These are phyloP conservation scores for Limanda limanda DNA, from an alignment of 2,113 vertebrate genomes.

Conservation along the genomic window DNA sequence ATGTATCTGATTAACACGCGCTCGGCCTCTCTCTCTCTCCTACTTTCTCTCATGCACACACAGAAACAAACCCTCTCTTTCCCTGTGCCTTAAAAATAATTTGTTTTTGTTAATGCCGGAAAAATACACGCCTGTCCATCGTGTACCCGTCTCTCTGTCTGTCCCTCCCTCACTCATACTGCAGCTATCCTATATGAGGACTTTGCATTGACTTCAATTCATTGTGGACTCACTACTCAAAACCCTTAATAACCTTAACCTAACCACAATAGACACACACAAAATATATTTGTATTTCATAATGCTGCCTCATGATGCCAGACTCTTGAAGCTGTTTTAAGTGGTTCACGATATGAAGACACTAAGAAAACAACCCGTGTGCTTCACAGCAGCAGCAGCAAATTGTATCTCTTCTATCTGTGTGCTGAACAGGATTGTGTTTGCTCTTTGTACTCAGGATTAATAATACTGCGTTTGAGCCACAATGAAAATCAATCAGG, in stretches of 20 bases:
- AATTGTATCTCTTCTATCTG: slow-evolving; percentile 7
- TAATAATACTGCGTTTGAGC: slow-evolving; percentile 39
- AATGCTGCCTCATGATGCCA: too few species aligned
- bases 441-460: slow-evolving; percentile 36
- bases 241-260: too few species aligned
- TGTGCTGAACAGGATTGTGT: slow-evolving; percentile 8
- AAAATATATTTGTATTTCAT: background rate
- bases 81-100: background rate
- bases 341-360: background rate
- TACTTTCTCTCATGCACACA: background rate
- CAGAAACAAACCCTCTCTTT: background rate
- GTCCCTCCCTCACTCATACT: too few species aligned
- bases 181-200: too few species aligned
- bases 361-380: background rate
- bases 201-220: too few species aligned
- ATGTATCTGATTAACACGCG: slow-evolving; percentile 11
- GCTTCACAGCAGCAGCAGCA: background rate
- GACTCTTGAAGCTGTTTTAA: background rate
- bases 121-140: background rate
- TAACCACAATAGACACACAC: background rate
- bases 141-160: background rate
- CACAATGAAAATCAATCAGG: slow-evolving; percentile 55
- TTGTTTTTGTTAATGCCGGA: background rate
- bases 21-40: background rate
- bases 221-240: too few species aligned